Evolutionary conservation across 1,140 invertebrate genomes (phyloP).

Genomic region (Drosophila ironensis): DNA sequence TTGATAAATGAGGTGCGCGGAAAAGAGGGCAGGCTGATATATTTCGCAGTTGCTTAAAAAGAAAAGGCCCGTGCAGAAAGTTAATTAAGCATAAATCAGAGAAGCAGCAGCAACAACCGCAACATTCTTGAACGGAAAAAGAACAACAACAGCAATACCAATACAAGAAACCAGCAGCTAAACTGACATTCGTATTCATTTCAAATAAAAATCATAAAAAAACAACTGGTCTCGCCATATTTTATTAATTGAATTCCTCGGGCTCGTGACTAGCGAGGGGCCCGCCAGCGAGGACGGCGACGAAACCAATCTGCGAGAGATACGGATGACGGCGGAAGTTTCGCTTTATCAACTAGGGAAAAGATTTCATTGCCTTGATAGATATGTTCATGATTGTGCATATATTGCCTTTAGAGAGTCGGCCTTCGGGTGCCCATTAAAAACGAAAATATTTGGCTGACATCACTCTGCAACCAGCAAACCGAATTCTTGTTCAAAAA

Average conservation of each 20-base stretch:
- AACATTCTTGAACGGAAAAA: slow-evolving; percentile 33
- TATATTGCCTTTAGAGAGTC: no score
- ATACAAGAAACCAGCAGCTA: slow-evolving; percentile 58
- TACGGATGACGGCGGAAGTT: not conserved
- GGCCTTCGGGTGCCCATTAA: no score
- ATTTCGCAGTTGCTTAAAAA: slow-evolving; percentile 14
- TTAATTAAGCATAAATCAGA: slow-evolving; percentile 47
- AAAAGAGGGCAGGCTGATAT: slow-evolving; percentile 1
- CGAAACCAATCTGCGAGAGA: not conserved
- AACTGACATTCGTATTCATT: slow-evolving; percentile 80
- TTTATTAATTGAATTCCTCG: slow-evolving; percentile 38
- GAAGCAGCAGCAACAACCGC: slow-evolving; percentile 40
- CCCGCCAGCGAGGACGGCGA: not conserved
- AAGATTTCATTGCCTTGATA: not conserved
- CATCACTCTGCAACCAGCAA: no score
- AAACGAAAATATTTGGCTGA: no score
- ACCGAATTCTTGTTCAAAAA: no score
- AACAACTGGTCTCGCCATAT: slow-evolving; percentile 31
- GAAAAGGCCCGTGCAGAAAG: slow-evolving; percentile 42
- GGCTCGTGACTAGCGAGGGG: slow-evolving; percentile 13
- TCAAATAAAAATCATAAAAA: slow-evolving; percentile 76
- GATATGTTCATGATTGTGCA: no score
- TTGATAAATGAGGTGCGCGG: slow-evolving; percentile 21
- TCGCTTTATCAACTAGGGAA: not conserved
- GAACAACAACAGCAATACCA: slow-evolving; percentile 45